Base-by-base conservation (phyloP, 2,797 vertebrate species). In the Sandelia bainsii region DNA sequence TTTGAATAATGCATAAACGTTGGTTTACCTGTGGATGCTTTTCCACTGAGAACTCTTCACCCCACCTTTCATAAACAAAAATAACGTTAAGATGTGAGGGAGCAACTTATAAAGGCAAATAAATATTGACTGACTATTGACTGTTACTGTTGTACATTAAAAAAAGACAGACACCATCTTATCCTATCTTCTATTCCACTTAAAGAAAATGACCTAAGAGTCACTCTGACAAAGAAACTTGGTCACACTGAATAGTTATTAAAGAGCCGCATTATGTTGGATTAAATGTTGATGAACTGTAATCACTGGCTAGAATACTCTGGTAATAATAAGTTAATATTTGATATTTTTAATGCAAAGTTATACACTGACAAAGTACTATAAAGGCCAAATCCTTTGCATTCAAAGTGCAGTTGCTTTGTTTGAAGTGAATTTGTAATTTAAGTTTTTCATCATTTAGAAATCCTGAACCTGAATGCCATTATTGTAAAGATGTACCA, bases 21-120 rank as follows among this genome's bases (percentile, higher is more conserved):
- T 1, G 4, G 16, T 90, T 56, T 93, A 99, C 98, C 96, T 99
- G 97, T 44, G 98, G 98, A 85, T 99, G 98, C 83, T 99, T 99
- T 7, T 14, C 58, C 63, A 99, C 79, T 52, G 92, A 95, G 88
- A 99, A 99, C 75, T 97, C 96, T 85, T 99, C 98, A 56, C 98
- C 98, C 98, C 98, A 99, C 61, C 98, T 99, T 87, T 51, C 80
- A 79, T 37, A 20, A 76, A 75, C 5, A 89, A 86, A 76, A 62
- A 22, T 81, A 65, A 44, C 48, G 52, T 6, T 0, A 39, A 1
- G 1, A 6, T 17, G 40, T 25, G 5, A 66, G 58, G 59, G 17
- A 53, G n/a, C 11, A 65, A n/a, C 1, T 45, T n/a, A 32, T 7
- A 60, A 46, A 8, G 34, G 4, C 58, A 4, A 20, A 57, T 12